phyloP scores from a whole-genome alignment of 2,113 vertebrate species.

The Chloropsis cyanopogon region DNA sequence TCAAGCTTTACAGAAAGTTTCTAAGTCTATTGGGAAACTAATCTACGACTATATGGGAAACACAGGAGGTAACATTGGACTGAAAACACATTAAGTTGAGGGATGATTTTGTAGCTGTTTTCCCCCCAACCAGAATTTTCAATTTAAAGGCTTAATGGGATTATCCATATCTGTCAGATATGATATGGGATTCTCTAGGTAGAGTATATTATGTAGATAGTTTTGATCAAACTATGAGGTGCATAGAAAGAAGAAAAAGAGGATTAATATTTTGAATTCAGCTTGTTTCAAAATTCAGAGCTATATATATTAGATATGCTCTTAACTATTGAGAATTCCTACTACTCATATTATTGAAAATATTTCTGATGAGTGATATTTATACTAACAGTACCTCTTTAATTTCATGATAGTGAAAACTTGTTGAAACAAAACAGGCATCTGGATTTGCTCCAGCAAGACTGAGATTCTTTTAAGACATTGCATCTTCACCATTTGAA shows the following conservation, averaged over 20 bases:
- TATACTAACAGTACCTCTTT: neutral
- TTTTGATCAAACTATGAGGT: neutral
- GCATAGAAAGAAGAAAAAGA: neutral
- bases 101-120: neutral
- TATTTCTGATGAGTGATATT: neutral
- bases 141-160: neutral
- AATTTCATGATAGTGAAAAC: slow-evolving; percentile 7
- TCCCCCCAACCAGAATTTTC: neutral
- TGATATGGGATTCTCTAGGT: neutral
- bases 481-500: neutral
- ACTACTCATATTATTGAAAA: neutral
- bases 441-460: slow-evolving; percentile 18
- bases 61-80: neutral
- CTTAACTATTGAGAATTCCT: neutral
- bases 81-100: neutral
- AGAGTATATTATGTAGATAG: neutral
- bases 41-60: neutral
- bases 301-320: neutral
- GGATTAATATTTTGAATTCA: neutral
- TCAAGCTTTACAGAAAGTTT: neutral
- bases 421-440: slow-evolving; percentile 49
- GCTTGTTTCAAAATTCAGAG: neutral
- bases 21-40: neutral
- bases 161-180: neutral
- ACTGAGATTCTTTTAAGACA: neutral